These are phyloP conservation scores for Siphlonurus alternatus DNA, from an alignment of 2,888 invertebrate genomes.

Conservation along the genomic window DNA sequence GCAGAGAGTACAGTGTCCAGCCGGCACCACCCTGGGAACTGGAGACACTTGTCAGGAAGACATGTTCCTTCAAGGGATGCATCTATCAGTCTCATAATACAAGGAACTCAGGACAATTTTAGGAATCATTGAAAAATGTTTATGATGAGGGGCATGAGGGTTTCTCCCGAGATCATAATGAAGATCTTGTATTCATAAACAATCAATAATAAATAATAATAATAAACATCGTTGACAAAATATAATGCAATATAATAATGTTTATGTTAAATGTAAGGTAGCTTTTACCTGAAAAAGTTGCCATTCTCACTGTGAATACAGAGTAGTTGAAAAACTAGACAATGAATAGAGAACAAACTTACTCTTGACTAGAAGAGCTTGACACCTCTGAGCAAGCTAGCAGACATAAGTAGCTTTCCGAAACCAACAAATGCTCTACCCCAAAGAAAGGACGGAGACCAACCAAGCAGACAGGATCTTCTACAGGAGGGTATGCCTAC, in stretches of 20 bases:
- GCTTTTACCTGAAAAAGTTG: too few species aligned
- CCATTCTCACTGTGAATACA: too few species aligned
- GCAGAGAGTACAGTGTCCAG: conserved; percentile 59
- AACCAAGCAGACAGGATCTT: conserved; percentile 45
- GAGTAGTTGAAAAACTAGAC: neutral
- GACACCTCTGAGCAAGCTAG: conserved; percentile 40
- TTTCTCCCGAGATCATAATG: too few species aligned
- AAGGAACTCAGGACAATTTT: too few species aligned
- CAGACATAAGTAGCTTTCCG: conserved; percentile 33
- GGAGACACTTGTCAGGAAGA: too few species aligned
- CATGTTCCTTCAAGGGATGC: too few species aligned
- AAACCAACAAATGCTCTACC: conserved; percentile 34
- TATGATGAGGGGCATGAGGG: too few species aligned
- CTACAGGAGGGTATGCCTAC: conserved; percentile 36
- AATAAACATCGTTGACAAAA: neutral
- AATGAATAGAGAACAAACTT: conserved; percentile 11
- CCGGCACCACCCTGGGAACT: conserved; percentile 11
- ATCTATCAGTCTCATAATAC: too few species aligned
- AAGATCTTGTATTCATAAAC: too few species aligned
- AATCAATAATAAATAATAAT: neutral
- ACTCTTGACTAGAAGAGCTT: conserved; percentile 15
- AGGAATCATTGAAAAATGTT: too few species aligned
- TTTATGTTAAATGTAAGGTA: too few species aligned
- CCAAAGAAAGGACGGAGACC: conserved; percentile 50
- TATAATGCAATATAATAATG: neutral